These are phyloP conservation scores for Psephotus haematonotus DNA, from an alignment of 2,113 vertebrate species.

Conservation along the genomic window DNA sequence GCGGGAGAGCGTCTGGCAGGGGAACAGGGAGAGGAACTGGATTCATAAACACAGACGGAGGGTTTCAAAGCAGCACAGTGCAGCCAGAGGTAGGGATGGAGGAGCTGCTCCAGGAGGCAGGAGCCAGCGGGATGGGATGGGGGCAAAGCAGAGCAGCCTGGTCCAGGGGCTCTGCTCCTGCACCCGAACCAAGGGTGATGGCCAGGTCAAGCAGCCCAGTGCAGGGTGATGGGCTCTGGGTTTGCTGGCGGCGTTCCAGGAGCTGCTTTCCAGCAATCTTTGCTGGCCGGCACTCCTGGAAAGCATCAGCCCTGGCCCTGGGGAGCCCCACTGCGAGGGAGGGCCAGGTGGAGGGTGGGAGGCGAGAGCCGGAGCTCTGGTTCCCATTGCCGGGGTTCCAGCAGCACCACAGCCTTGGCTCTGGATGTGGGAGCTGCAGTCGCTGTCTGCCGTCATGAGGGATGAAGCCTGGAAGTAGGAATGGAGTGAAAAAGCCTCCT, in stretches of 20 bases:
- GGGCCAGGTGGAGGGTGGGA: slow-evolving; percentile 22
- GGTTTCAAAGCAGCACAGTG: not conserved
- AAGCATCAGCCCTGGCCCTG: not conserved
- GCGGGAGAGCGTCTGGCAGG: not conserved
- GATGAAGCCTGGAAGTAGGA: not conserved
- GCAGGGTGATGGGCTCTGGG: not conserved
- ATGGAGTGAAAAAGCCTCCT: not conserved
- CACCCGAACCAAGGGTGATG: not conserved
- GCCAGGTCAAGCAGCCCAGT: accelerated
- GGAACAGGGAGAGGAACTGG: not conserved
- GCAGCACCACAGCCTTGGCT: not conserved
- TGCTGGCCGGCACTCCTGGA: slow-evolving; percentile 15
- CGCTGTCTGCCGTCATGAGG: accelerated
- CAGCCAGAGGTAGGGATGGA: not conserved
- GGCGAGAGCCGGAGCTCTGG: not conserved
- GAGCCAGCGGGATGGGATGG: not conserved
- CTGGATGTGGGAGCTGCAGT: not conserved
- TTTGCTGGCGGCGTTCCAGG: not conserved
- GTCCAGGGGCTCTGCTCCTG: not conserved
- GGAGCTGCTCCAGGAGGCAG: not conserved
- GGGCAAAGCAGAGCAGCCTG: not conserved
- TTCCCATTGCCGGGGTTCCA: not conserved
- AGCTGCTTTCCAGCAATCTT: slow-evolving; percentile 47
- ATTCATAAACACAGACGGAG: slow-evolving; percentile 23
- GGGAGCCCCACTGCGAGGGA: not conserved